Percentiles rank a stretch among this genome's conserved stretches.
phyloP scores from a whole-genome alignment of 2,113 vertebrate genomes.

The Aythya baeri region DNA sequence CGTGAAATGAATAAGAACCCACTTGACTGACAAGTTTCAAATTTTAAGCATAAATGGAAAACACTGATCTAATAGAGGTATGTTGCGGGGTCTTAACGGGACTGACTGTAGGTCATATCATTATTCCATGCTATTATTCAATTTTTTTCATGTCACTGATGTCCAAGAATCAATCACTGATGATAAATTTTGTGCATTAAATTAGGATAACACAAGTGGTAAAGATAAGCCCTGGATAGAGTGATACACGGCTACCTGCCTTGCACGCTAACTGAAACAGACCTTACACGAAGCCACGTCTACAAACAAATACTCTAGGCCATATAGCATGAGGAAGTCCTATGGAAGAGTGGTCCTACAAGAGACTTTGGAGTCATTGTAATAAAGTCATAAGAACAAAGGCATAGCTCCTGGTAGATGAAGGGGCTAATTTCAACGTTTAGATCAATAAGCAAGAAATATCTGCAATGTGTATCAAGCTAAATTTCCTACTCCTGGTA shows the following conservation, averaged over 20 bases:
- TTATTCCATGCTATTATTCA: neutral
- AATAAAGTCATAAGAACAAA: neutral
- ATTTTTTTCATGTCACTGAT: neutral
- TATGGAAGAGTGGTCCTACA: fast-evolving
- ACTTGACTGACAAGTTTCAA: neutral
- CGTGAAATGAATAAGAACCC: neutral
- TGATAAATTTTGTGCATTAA: neutral
- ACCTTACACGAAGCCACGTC: neutral
- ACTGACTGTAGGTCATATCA: neutral
- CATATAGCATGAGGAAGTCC: neutral
- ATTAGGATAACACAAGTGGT: neutral
- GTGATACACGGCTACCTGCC: neutral
- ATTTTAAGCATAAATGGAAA: neutral
- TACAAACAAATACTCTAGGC: neutral
- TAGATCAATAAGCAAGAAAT: neutral
- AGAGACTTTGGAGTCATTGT: neutral
- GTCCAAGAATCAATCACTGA: neutral
- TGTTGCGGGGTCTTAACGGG: neutral
- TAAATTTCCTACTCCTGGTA: neutral
- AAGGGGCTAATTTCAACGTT: neutral
- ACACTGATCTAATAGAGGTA: neutral
- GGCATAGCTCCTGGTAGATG: neutral
- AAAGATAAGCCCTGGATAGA: neutral
- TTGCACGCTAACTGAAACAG: neutral
- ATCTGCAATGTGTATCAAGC: neutral